phyloP scores from a whole-genome alignment of 2,888 invertebrate species.

The Nemotelus pantherinus region DNA sequence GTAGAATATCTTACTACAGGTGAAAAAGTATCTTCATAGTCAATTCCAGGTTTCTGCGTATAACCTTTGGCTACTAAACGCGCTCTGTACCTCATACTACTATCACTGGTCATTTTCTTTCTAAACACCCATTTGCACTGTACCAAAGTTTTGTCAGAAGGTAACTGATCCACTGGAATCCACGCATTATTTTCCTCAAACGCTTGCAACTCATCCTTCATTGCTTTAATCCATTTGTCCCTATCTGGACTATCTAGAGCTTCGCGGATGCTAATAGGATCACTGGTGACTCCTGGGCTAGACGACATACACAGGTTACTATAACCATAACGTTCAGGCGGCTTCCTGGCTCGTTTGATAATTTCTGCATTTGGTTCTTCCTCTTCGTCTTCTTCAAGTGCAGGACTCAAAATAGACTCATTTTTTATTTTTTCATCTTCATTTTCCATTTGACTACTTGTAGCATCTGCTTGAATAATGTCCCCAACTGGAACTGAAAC shows the following conservation, averaged over 20 bases:
- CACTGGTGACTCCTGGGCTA: not conserved
- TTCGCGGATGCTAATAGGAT: too few relatives aligned
- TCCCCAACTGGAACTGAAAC: not conserved
- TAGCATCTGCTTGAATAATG: not conserved
- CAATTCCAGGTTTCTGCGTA: too few relatives aligned
- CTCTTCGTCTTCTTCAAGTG: not conserved
- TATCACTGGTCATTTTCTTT: constrained; percentile 55
- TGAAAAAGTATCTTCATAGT: too few relatives aligned
- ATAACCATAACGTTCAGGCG: not conserved
- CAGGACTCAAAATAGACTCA: too few relatives aligned
- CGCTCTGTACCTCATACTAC: constrained; percentile 52
- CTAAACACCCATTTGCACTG: constrained; percentile 57
- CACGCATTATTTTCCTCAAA: constrained; percentile 56
- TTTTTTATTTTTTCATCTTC: not conserved
- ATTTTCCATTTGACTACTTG: not conserved
- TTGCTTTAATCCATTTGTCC: constrained; percentile 48
- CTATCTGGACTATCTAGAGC: too few relatives aligned
- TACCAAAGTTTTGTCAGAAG: constrained; percentile 52
- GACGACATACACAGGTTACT: not conserved
- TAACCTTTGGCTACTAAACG: constrained; percentile 53
- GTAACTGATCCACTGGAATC: constrained; percentile 53
- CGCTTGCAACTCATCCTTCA: constrained; percentile 54
- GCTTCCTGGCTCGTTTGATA: not conserved
- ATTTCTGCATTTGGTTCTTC: not conserved
- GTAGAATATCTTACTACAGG: too few relatives aligned